These are phyloP conservation scores for Murina feae DNA, from an alignment of 2,113 vertebrate species.

Conservation along the genomic window DNA sequence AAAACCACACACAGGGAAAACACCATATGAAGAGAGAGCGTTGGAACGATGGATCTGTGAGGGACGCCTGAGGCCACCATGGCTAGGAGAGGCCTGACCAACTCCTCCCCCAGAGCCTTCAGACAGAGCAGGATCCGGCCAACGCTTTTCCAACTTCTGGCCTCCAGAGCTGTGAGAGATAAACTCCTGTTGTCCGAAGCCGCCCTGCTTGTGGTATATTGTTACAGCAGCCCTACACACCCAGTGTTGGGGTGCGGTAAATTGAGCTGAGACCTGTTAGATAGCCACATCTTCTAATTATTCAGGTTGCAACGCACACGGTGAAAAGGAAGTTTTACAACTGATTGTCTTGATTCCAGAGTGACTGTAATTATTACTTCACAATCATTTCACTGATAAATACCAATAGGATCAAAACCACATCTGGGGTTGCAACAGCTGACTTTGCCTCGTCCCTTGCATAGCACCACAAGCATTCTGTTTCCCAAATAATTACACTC, in stretches of 20 bases:
- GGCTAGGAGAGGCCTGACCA: neutral
- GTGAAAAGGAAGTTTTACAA: neutral
- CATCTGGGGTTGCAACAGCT: neutral
- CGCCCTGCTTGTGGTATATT: neutral
- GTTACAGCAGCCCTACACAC: neutral
- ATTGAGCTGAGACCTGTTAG: neutral
- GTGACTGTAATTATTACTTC: neutral
- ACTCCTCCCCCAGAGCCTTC: neutral
- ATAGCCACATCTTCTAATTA: neutral
- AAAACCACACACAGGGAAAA: neutral
- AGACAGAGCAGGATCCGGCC: neutral
- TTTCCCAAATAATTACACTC: neutral
- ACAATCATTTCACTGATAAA: neutral
- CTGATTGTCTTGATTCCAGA: neutral
- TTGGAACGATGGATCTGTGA: neutral
- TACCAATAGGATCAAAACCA: too few species aligned
- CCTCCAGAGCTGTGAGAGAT: neutral
- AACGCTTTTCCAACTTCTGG: neutral
- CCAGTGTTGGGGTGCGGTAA: neutral
- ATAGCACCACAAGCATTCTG: neutral
- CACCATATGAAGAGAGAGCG: neutral
- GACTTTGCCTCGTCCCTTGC: neutral
- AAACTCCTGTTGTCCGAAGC: neutral
- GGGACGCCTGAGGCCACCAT: accelerated
- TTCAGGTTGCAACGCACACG: neutral